Percentiles rank a stretch among this genome's conserved stretches.
Conservation (phyloP, 2,797 vertebrate species). For the Hemibagrus guttatus region DNA sequence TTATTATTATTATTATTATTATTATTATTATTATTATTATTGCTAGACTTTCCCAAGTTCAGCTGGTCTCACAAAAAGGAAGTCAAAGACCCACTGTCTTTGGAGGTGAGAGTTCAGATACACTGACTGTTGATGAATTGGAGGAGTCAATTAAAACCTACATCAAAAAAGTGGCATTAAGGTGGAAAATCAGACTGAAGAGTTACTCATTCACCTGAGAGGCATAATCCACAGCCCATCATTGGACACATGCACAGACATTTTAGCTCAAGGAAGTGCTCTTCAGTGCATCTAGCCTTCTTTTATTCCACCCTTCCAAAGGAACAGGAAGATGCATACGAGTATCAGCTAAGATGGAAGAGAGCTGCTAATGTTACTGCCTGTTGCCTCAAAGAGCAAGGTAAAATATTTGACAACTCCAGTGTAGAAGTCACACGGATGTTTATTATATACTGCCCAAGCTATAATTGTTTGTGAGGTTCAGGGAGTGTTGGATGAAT, state of each 20-base stretch:
- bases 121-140: not conserved
- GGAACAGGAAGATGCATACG: not conserved
- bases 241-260: not conserved
- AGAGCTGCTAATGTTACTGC: not conserved
- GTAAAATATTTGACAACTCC: not conserved
- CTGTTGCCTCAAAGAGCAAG: not conserved
- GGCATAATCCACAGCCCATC: not conserved
- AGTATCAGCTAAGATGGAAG: not conserved
- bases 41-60: not conserved
- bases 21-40: too few species aligned
- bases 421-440: not conserved
- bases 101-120: not conserved
- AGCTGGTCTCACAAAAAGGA: not conserved
- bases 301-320: not conserved
- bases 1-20: too few species aligned
- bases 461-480: not conserved
- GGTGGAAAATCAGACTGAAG: not conserved
- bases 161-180: not conserved
- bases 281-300: not conserved
- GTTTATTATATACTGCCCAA: slow-evolving; percentile 5
- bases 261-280: too few species aligned
- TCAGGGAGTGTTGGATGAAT: not conserved
- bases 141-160: not conserved
- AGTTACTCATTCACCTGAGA: too few species aligned
- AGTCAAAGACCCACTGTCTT: not conserved